Evolutionary conservation across 2,797 vertebrate genomes (phyloP).

Genomic region (Delichon dasypus): DNA sequence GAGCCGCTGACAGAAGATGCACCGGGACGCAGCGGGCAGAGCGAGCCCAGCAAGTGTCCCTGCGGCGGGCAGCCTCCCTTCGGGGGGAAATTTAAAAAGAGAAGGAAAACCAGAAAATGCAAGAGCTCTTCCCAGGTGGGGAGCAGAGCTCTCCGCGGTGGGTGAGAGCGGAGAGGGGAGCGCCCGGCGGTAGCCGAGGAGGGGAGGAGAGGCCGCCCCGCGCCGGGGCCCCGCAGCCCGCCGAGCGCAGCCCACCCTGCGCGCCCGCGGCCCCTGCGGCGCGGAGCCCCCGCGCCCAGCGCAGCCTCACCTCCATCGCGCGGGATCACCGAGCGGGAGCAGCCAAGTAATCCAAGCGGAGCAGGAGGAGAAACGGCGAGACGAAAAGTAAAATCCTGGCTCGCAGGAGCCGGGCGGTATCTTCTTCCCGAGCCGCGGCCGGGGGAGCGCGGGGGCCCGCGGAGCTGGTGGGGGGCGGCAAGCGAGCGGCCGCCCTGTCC

Average conservation of each 20-base stretch:
- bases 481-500: conserved; percentile 42
- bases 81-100: neutral
- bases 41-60: neutral
- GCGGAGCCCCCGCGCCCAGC: neutral
- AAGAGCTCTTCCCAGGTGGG: neutral
- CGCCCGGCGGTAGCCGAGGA: neutral
- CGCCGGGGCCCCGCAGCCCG: neutral
- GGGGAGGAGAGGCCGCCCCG: neutral
- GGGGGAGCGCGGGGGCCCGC: conserved; percentile 8
- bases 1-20: conserved; percentile 19
- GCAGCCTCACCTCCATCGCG: conserved; percentile 76
- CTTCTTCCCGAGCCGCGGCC: conserved; percentile 25
- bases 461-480: conserved; percentile 8
- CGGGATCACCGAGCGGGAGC: conserved; percentile 54
- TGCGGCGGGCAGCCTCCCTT: neutral
- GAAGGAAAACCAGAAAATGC: neutral
- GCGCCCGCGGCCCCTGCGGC: neutral
- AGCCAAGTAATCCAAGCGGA: conserved; percentile 68
- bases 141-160: neutral
- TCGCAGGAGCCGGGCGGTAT: neutral
- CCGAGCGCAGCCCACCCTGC: neutral
- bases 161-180: neutral
- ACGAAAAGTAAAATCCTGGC: conserved; percentile 35
- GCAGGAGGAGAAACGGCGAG: conserved; percentile 23
- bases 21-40: neutral